phyloP scores from a whole-genome alignment of 2,888 invertebrate species.

The Asteroscopus sphinx region DNA sequence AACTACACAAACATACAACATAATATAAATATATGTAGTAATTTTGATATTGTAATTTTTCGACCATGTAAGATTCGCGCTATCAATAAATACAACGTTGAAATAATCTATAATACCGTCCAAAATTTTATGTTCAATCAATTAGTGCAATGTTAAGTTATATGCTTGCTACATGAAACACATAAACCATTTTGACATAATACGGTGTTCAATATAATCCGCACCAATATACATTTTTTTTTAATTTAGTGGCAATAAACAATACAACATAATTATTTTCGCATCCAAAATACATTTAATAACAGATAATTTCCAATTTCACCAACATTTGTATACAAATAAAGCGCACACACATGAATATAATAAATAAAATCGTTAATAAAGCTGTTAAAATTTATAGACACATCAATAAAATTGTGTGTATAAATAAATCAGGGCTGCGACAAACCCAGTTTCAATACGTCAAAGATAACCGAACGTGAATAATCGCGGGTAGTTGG shows the following conservation, averaged over 20 bases:
- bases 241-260: background rate
- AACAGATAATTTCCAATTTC: conserved; percentile 19
- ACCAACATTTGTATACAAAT: conserved; percentile 18
- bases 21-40: no score
- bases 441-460: conserved; percentile 67
- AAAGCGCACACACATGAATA: conserved; percentile 36
- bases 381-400: conserved; percentile 59
- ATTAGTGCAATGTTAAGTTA: no score
- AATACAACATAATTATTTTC: conserved; percentile 6
- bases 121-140: no score
- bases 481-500: conserved; percentile 80
- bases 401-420: conserved; percentile 58
- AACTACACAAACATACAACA: no score
- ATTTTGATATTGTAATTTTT: no score
- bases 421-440: conserved; percentile 66
- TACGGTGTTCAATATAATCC: no score
- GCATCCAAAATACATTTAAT: conserved; percentile 11
- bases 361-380: conserved; percentile 57
- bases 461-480: conserved; percentile 80
- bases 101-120: no score
- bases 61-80: no score
- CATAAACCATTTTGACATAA: background rate
- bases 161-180: no score
- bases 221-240: background rate
- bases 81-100: no score